phyloP scores from a whole-genome alignment of 2,888 invertebrate species.

The Pherbina coryleti region DNA sequence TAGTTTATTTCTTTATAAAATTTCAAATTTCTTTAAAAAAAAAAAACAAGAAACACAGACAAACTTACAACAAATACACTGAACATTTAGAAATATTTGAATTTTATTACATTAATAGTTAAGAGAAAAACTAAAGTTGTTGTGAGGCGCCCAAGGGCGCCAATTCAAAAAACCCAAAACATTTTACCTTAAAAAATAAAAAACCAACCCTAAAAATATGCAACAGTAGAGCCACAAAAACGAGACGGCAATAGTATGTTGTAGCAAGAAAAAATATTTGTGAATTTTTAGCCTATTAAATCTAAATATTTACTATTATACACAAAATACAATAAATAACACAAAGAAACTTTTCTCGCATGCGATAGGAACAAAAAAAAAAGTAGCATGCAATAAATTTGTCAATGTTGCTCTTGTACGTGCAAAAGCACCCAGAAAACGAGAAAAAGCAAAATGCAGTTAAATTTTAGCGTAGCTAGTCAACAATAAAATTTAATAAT shows the following conservation, averaged over 20 bases:
- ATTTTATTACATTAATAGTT: neutral
- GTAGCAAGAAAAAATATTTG: neutral
- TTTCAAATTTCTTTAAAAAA: no score
- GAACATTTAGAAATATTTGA: neutral
- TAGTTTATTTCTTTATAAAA: neutral
- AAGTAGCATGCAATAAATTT: slow-evolving; percentile 13
- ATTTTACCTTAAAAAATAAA: neutral
- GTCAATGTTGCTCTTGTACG: neutral
- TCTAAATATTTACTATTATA: neutral
- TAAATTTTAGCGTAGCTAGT: slow-evolving; percentile 32
- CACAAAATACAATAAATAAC: neutral
- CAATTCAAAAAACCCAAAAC: slow-evolving; percentile 10
- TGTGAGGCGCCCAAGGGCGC: slow-evolving; percentile 26
- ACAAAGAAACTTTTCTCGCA: slow-evolving; percentile 3
- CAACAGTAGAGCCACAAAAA: slow-evolving; percentile 10
- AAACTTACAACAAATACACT: neutral
- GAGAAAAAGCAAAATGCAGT: neutral
- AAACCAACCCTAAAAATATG: neutral
- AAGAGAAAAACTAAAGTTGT: slow-evolving; percentile 22
- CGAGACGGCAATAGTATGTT: neutral
- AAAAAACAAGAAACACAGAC: neutral
- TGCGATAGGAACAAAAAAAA: neutral
- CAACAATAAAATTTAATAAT: neutral
- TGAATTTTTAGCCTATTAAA: slow-evolving; percentile 3
- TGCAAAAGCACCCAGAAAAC: neutral